phyloP scores from a whole-genome alignment of 2,113 vertebrate species.

The Muscicapa adusta region DNA sequence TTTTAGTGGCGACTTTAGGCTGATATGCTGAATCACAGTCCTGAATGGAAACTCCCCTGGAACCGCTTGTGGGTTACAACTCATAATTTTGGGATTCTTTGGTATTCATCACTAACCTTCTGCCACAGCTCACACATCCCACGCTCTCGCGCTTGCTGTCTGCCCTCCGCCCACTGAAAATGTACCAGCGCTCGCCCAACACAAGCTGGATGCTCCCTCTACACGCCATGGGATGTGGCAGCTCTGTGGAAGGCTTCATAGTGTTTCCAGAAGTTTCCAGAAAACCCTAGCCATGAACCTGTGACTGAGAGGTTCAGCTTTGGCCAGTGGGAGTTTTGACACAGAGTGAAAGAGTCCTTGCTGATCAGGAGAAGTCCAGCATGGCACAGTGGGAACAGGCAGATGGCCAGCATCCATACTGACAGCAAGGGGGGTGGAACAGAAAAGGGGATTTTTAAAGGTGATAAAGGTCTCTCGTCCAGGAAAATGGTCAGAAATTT shows the following conservation, averaged over 20 bases:
- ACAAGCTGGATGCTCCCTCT: neutral
- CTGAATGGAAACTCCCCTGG: constrained; percentile 60
- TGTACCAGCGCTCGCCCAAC: rapidly evolving
- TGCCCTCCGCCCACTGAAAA: neutral
- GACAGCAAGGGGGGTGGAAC: neutral
- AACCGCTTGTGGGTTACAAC: constrained; percentile 58
- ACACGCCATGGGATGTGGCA: neutral
- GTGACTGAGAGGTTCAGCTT: neutral
- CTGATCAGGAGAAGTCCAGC: neutral
- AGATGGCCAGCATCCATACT: rapidly evolving
- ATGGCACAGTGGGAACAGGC: neutral
- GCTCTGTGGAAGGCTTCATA: neutral
- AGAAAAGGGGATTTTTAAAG: neutral
- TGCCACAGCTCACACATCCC: neutral
- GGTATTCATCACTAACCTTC: constrained; percentile 56
- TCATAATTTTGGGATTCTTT: constrained; percentile 63
- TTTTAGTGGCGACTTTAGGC: constrained; percentile 17
- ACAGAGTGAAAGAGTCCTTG: neutral
- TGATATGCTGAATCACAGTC: constrained; percentile 28
- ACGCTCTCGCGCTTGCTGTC: rapidly evolving
- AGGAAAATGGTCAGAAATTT: neutral
- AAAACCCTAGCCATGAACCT: neutral
- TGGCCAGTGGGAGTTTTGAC: neutral
- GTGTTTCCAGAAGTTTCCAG: neutral
- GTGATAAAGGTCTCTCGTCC: neutral